Conservation (phyloP, 2,888 invertebrate genomes). For the Cistogaster globosa region DNA sequence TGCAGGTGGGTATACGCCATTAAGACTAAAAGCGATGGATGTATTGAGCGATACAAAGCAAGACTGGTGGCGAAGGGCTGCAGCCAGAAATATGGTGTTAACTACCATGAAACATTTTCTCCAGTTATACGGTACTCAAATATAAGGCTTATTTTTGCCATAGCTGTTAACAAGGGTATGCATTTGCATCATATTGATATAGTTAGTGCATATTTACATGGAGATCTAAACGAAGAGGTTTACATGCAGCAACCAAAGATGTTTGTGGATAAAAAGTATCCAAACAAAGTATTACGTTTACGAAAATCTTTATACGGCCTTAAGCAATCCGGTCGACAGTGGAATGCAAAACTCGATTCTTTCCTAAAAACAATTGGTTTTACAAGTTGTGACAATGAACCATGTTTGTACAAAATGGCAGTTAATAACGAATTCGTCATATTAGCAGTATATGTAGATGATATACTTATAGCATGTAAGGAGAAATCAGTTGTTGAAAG, state of each 20-base stretch:
- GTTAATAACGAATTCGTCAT: slow-evolving; percentile 8
- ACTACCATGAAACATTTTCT: slow-evolving; percentile 41
- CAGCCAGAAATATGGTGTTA: no score
- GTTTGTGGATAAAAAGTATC: slow-evolving; percentile 61
- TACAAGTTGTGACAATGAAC: slow-evolving; percentile 59
- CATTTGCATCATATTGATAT: slow-evolving; percentile 31
- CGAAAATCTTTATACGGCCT: slow-evolving; percentile 72
- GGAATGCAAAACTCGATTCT: slow-evolving; percentile 16
- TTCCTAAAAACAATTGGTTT: slow-evolving; percentile 68
- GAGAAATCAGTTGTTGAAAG: slow-evolving; percentile 35
- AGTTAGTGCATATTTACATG: slow-evolving; percentile 37
- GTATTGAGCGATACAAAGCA: no score
- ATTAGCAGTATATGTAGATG: slow-evolving; percentile 36
- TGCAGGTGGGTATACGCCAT: no score
- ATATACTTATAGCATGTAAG: slow-evolving; percentile 59
- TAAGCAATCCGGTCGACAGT: slow-evolving; percentile 32
- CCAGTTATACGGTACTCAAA: slow-evolving; percentile 74
- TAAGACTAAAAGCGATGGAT: no score
- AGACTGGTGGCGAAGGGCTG: no score
- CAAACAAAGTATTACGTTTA: slow-evolving; percentile 70
- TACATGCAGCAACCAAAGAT: slow-evolving; percentile 71
- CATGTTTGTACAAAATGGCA: slow-evolving; percentile 26
- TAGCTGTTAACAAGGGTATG: slow-evolving; percentile 16
- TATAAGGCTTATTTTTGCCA: slow-evolving; percentile 31
- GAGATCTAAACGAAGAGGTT: slow-evolving; percentile 40